Evolutionary conservation across 2,113 vertebrate genomes (phyloP).

Genomic region (Gulo gulo): DNA sequence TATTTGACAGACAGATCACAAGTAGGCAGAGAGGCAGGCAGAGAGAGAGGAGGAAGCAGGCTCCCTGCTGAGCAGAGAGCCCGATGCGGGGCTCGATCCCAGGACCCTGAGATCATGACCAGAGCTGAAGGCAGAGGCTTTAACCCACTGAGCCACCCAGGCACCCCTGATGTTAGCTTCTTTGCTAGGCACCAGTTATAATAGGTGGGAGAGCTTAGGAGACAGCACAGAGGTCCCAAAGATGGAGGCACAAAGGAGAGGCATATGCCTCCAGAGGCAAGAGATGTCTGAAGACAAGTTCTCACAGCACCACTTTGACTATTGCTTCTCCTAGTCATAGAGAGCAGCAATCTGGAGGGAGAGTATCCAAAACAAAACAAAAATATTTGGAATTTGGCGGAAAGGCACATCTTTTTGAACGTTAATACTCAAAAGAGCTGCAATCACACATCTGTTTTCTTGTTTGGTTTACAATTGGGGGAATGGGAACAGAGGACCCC

Average conservation of each 20-base stretch:
- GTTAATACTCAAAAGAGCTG: slow-evolving; percentile 60
- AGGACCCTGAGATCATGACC: no score
- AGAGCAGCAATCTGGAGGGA: not conserved
- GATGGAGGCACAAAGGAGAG: not conserved
- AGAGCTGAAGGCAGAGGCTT: no score
- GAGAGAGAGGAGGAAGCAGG: no score
- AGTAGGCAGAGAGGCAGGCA: no score
- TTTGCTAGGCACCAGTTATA: not conserved
- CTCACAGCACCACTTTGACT: not conserved
- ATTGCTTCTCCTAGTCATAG: not conserved
- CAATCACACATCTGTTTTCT: slow-evolving; percentile 64
- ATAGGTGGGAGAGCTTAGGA: not conserved
- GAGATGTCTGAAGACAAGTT: not conserved
- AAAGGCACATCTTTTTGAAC: slow-evolving; percentile 44
- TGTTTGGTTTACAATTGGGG: slow-evolving; percentile 56
- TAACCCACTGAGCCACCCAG: no score
- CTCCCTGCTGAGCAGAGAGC: no score
- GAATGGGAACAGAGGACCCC: slow-evolving; percentile 17
- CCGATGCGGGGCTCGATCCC: no score
- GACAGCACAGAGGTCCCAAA: not conserved
- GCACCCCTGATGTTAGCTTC: not conserved
- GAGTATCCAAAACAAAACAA: slow-evolving; percentile 10
- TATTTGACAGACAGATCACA: no score
- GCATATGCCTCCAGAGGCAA: not conserved
- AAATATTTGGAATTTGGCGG: slow-evolving; percentile 7